These are phyloP conservation scores for Rhinichthys klamathensis DNA, from an alignment of 2,113 vertebrate species.

Conservation along the genomic window DNA sequence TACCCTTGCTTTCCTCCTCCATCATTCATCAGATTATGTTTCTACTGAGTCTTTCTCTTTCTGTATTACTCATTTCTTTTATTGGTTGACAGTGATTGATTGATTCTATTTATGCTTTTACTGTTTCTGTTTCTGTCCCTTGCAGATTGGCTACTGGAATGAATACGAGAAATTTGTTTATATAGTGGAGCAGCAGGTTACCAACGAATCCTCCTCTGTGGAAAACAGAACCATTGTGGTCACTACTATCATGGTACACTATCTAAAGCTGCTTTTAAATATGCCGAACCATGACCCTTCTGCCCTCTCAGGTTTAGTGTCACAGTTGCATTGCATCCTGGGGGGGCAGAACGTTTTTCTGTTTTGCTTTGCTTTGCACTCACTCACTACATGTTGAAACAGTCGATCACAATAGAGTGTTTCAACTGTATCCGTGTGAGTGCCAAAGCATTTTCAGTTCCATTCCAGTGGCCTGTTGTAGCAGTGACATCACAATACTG, in stretches of 20 bases:
- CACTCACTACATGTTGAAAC: constrained; percentile 83
- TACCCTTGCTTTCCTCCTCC: neutral
- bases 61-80: constrained; percentile 13
- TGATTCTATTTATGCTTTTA: constrained; percentile 7
- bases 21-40: neutral
- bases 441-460: constrained; percentile 80
- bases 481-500: constrained; percentile 84
- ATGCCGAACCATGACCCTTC: constrained; percentile 75
- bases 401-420: constrained; percentile 79
- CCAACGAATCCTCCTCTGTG: constrained; percentile 93
- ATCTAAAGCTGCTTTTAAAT: constrained; percentile 72
- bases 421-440: constrained; percentile 83
- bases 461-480: constrained; percentile 78
- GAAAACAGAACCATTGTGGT: constrained; percentile 99
- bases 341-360: constrained; percentile 78
- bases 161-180: constrained; percentile 97
- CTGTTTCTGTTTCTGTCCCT: constrained; percentile 69
- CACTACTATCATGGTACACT: constrained; percentile 98
- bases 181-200: constrained; percentile 88
- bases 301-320: constrained; percentile 80
- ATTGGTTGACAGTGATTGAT: constrained; percentile 1
- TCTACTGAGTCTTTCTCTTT: constrained; percentile 4
- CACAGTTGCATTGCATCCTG: constrained; percentile 79
- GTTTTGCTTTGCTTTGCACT: constrained; percentile 80
- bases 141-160: constrained; percentile 98